These are phyloP conservation scores for Stigmatopora nigra DNA, from an alignment of 2,113 vertebrate species.

Conservation along the genomic window DNA sequence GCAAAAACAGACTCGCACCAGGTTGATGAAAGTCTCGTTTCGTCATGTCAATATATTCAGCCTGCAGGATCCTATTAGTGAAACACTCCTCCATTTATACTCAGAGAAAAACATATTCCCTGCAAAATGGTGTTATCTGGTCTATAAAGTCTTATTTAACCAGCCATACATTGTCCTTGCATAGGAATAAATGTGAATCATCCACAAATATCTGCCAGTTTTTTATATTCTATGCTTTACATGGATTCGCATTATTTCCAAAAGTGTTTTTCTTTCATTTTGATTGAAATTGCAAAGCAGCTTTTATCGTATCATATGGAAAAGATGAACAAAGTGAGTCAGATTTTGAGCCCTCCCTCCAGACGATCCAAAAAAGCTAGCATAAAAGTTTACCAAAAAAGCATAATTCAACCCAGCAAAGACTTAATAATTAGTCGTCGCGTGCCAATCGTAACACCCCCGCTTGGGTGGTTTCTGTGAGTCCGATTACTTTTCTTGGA, in stretches of 20 bases:
- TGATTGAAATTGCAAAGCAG: too few species aligned
- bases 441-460: neutral
- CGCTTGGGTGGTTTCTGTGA: neutral
- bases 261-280: neutral
- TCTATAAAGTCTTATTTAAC: neutral
- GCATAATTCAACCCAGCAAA: neutral
- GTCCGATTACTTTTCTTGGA: neutral
- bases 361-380: too few species aligned
- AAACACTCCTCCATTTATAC: constrained; percentile 12
- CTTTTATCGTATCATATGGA: too few species aligned
- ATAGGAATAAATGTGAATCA: neutral
- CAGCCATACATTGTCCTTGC: neutral
- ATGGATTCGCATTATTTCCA: neutral
- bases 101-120: constrained; percentile 5
- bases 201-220: neutral
- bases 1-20: constrained; percentile 21
- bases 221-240: neutral
- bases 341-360: too few species aligned
- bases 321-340: too few species aligned
- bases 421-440: neutral
- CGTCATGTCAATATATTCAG: constrained; percentile 37
- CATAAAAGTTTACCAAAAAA: too few species aligned
- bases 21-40: constrained; percentile 34
- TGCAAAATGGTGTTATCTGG: neutral
- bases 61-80: constrained; percentile 32